Base-by-base conservation (phyloP, 2,888 invertebrate species). In the Parnassius glacialis region DNA sequence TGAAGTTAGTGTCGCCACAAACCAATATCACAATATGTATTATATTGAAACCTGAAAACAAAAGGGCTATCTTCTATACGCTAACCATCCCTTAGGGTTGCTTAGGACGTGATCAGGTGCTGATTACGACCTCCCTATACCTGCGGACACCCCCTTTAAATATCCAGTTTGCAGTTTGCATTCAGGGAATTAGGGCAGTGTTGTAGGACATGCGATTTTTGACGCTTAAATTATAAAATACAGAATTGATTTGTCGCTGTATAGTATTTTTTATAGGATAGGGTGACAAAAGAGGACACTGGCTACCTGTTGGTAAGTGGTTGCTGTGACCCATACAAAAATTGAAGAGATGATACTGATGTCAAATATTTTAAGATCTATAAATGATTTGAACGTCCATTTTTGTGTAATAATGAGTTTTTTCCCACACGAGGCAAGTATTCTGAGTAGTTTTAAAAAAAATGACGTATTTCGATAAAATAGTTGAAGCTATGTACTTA, bases 141-240 rank as follows among this genome's bases (percentile, higher is more conserved):
- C 64, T 67, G 69, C 47, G 47, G 67, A 68, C 70, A 67, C 74
- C 71, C 76, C 73, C 67, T 66, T 70, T 51, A 69, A 74, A 74
- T 76, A 80, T 79, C 78, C 76, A 79, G 79, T 76, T 78, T 78
- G 80, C 81, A 79, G 76, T 80, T 76, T 74, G 75, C 74, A 78
- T 76, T 76, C 72, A 63, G 62, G 11, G 54, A 34, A 51, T 58
- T 25, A 62, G 45, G 67, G 62, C 65, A 53, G 65, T 57, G 57
- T 52, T 34, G 65, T 55, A 72, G 62, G 61, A 55, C 16, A 42
- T 68, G 74, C 66, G 63, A 58, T 12, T 67, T 61, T 45, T 9
- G 10, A 43, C 11, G 13, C 34, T n/a, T 43, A 11, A 7, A 34
- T 34, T 34, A n/a, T 12, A 45, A 45, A 12, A 11, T n/a, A 45